Percentiles rank a stretch among this genome's conserved stretches.
phyloP scores from a whole-genome alignment of 2,888 invertebrate species.

The Lepidonotus clava region DNA sequence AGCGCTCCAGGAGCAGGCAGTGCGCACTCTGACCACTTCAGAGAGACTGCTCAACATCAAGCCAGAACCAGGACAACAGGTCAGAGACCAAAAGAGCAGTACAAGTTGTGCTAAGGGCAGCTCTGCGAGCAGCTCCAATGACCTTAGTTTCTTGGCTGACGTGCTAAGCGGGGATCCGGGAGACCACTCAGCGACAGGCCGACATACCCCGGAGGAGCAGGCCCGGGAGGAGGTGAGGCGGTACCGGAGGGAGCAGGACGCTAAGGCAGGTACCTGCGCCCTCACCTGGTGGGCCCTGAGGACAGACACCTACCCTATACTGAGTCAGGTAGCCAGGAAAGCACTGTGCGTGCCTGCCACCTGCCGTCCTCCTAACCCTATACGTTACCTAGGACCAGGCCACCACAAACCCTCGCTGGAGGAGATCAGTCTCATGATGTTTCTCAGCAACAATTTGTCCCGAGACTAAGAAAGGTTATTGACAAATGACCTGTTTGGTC shows the following conservation, averaged over 20 bases:
- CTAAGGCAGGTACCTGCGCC: slow-evolving; percentile 19
- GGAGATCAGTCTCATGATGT: slow-evolving; percentile 34
- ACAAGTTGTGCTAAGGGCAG: background rate
- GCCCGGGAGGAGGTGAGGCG: background rate
- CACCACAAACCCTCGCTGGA: background rate
- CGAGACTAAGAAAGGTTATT: too few relatives aligned
- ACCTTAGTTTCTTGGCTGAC: slow-evolving; percentile 30
- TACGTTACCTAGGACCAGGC: background rate
- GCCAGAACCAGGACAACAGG: slow-evolving; percentile 7
- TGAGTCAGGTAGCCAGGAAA: slow-evolving; percentile 3
- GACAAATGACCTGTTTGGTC: too few relatives aligned
- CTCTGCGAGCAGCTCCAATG: background rate
- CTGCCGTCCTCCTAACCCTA: background rate
- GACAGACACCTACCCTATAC: slow-evolving; percentile 32
- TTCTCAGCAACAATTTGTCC: background rate
- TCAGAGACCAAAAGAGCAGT: background rate
- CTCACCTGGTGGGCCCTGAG: slow-evolving; percentile 10
- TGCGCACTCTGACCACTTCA: background rate
- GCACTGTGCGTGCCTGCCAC: slow-evolving; percentile 19
- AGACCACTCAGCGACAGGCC: background rate
- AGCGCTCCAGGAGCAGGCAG: background rate
- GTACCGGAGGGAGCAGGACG: slow-evolving; percentile 37
- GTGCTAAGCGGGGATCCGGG: background rate
- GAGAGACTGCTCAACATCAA: slow-evolving; percentile 9
- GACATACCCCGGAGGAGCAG: slow-evolving; percentile 20